Evolutionary conservation across 2,888 invertebrate species (phyloP).

Genomic region (Hymenopus coronatus): DNA sequence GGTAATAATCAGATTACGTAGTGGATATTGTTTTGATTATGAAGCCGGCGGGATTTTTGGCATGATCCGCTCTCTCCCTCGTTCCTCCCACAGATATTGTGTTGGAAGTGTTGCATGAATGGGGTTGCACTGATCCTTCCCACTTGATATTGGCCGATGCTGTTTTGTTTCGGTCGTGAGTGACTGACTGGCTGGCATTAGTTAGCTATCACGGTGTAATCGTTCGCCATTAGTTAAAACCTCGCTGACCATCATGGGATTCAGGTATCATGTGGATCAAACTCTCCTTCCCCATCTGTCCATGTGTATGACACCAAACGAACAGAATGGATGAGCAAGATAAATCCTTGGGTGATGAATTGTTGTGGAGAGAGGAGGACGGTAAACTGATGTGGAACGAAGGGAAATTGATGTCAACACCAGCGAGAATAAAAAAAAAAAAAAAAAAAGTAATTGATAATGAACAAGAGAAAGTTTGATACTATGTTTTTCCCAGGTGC

Average conservation of each 20-base stretch:
- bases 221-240: slow-evolving; percentile 19
- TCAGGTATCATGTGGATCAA: slow-evolving; percentile 13
- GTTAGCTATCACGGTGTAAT: slow-evolving; percentile 15
- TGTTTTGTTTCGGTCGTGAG: neutral
- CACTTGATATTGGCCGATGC: neutral
- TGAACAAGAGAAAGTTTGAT: neutral
- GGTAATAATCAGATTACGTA: neutral
- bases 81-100: neutral
- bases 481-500: neutral
- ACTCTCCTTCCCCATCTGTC: neutral
- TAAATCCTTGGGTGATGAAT: slow-evolving; percentile 17
- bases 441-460: slow-evolving; percentile 15
- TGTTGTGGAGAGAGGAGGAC: neutral
- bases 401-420: slow-evolving; percentile 15
- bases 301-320: slow-evolving; percentile 1
- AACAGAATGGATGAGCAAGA: slow-evolving; percentile 16
- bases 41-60: neutral
- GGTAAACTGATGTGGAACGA: slow-evolving; percentile 1
- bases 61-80: neutral
- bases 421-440: neutral
- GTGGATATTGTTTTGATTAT: neutral
- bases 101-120: neutral
- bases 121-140: neutral
- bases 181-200: neutral
- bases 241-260: slow-evolving; percentile 13